These are phyloP conservation scores for Criorhina ranunculi DNA, from an alignment of 2,888 invertebrate species.

Conservation along the genomic window DNA sequence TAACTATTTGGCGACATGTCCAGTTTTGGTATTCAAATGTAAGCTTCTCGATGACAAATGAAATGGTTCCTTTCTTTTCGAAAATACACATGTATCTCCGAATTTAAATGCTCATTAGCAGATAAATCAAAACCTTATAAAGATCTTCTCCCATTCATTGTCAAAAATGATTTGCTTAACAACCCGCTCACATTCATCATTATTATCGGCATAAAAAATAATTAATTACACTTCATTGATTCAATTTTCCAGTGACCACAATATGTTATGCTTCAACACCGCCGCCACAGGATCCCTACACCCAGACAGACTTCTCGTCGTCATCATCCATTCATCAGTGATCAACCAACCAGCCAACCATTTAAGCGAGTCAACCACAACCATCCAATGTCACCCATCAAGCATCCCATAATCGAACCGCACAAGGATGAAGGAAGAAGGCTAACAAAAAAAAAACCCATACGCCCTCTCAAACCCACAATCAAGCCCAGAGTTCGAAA, in stretches of 20 bases:
- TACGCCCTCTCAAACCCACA: neutral
- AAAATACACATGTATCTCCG: no score
- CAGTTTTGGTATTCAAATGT: no score
- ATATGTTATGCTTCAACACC: neutral
- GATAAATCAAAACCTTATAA: neutral
- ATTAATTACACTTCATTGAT: conserved; percentile 40
- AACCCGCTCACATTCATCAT: conserved; percentile 24
- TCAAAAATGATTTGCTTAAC: conserved; percentile 18
- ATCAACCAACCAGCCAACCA: conserved; percentile 21
- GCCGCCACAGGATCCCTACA: neutral
- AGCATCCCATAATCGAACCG: conserved; percentile 28
- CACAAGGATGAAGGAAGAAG: conserved; percentile 3
- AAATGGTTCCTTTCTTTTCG: no score
- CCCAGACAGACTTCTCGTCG: conserved; percentile 1
- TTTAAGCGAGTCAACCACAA: conserved; percentile 30
- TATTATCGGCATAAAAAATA: conserved; percentile 15
- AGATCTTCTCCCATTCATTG: neutral
- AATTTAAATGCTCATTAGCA: neutral
- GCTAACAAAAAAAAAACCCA: neutral
- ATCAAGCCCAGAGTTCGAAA: conserved; percentile 21
- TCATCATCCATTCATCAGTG: conserved; percentile 37
- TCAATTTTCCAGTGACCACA: conserved; percentile 41
- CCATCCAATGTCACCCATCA: conserved; percentile 34
- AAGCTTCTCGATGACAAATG: no score
- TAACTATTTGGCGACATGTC: no score